Percentiles rank a stretch among this genome's conserved stretches.
Evolutionary conservation across 1,140 invertebrate genomes (phyloP).

Genomic region (Drosophila mojavensis): DNA sequence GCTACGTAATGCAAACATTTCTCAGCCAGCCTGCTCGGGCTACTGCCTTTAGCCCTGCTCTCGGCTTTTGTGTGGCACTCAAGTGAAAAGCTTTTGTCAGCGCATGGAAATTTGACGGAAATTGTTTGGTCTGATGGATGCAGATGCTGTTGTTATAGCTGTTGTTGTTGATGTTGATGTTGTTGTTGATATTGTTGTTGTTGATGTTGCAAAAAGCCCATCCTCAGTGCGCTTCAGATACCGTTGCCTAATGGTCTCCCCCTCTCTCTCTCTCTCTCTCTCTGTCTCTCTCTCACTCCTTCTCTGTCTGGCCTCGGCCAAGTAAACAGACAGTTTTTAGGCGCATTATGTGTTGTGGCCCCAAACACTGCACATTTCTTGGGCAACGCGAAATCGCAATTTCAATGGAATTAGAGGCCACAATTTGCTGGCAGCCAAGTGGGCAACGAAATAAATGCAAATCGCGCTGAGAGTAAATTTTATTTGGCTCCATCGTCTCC

Average conservation of each 20-base stretch:
- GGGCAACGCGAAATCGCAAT: constrained; percentile 55
- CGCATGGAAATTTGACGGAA: constrained; percentile 81
- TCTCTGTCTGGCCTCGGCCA: constrained; percentile 28
- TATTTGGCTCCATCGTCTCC: constrained; percentile 15
- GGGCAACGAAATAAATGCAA: constrained; percentile 74
- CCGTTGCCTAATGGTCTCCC: constrained; percentile 57
- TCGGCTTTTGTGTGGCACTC: constrained; percentile 76
- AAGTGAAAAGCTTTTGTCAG: constrained; percentile 80
- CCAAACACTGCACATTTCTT: constrained; percentile 32
- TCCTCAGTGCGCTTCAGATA: constrained; percentile 28
- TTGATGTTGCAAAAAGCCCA: constrained; percentile 7
- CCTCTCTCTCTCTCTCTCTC: background rate
- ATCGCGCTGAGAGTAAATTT: constrained; percentile 79
- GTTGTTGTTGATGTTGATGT: constrained; percentile 6
- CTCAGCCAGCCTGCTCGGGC: constrained; percentile 6
- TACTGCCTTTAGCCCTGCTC: constrained; percentile 34
- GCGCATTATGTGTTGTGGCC: constrained; percentile 52
- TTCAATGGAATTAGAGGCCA: constrained; percentile 68
- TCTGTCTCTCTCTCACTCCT: background rate
- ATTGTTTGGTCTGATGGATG: constrained; percentile 80
- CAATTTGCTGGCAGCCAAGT: constrained; percentile 48
- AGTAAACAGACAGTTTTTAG: constrained; percentile 73
- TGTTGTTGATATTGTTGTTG: constrained; percentile 8
- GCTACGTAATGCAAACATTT: background rate
- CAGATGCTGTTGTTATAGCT: constrained; percentile 41